A percentile compares a stretch with the other conserved stretches of the same genome.
Conservation (phyloP, 2,888 invertebrate species). For the Yponomeuta sedellus region DNA sequence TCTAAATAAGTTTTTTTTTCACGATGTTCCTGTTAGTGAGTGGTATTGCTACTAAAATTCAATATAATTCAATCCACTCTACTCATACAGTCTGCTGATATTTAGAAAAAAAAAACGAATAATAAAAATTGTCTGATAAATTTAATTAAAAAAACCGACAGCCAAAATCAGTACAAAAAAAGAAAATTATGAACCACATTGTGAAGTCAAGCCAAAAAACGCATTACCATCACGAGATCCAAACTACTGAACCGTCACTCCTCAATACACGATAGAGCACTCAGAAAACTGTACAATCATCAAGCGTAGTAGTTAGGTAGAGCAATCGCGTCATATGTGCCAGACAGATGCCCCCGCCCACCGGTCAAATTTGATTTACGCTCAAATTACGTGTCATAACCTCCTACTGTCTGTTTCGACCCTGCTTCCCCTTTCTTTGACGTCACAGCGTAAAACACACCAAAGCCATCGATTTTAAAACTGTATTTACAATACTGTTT, state of each 20-base stretch:
- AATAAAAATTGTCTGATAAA: no score
- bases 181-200: slow-evolving; percentile 5
- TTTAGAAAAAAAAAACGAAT: no score
- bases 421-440: slow-evolving; percentile 28
- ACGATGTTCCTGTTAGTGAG: no score
- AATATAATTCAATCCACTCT: no score
- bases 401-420: slow-evolving; percentile 41
- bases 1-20: no score
- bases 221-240: slow-evolving; percentile 47
- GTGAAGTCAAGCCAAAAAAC: slow-evolving; percentile 14
- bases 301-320: slow-evolving; percentile 34
- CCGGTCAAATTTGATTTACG: slow-evolving; percentile 77
- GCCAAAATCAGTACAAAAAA: no score
- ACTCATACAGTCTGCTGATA: no score
- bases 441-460: slow-evolving; percentile 34
- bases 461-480: neutral
- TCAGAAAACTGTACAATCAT: slow-evolving; percentile 54
- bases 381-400: slow-evolving; percentile 74
- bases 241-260: slow-evolving; percentile 38
- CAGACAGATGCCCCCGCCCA: slow-evolving; percentile 64
- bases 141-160: no score
- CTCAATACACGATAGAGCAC: slow-evolving; percentile 61
- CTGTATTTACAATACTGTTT: neutral
- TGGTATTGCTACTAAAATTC: no score
- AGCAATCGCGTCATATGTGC: slow-evolving; percentile 71